These are phyloP conservation scores for Cavia porcellus DNA, from an alignment of 2,113 vertebrate species.

Conservation along the genomic window DNA sequence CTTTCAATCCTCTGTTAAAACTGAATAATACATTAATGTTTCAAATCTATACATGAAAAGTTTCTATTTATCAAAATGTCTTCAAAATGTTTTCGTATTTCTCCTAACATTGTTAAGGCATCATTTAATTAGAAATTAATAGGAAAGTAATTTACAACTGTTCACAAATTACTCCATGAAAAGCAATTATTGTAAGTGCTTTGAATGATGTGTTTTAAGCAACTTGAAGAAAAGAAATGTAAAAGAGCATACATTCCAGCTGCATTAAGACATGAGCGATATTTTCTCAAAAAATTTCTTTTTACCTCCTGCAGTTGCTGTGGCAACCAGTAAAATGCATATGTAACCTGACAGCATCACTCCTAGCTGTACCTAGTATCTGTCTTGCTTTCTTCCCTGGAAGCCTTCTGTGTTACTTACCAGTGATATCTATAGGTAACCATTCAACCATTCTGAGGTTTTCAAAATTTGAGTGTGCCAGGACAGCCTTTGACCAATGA, in stretches of 20 bases:
- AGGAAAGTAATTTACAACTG: background rate
- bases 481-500: background rate
- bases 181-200: background rate
- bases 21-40: background rate
- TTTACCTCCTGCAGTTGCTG: background rate
- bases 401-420: background rate
- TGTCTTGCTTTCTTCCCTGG: background rate
- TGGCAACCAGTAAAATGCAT: background rate
- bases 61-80: background rate
- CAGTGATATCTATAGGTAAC: background rate
- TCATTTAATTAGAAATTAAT: conserved; percentile 2
- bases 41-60: background rate
- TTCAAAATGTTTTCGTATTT: background rate
- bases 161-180: background rate
- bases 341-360: background rate
- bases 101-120: background rate
- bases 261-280: background rate
- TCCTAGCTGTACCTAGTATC: background rate
- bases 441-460: background rate
- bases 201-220: background rate
- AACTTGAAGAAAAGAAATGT: background rate
- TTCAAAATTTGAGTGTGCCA: background rate
- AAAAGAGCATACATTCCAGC: background rate
- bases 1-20: background rate
- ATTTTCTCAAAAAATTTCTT: background rate